Percentiles rank a stretch among this genome's conserved stretches.
Conservation (phyloP, 1,140 invertebrate species). For the Sycophila sp. region DNA sequence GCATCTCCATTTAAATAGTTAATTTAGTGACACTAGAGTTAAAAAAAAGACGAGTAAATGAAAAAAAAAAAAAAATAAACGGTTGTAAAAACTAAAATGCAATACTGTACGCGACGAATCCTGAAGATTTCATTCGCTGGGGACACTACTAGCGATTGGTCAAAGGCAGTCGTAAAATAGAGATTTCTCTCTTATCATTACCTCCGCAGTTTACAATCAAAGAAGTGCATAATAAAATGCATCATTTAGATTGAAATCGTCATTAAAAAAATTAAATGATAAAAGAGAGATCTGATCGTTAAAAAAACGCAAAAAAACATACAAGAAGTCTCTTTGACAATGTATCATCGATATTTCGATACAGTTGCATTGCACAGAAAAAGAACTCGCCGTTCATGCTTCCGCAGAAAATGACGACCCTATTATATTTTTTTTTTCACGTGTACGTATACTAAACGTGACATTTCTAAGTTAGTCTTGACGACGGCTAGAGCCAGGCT, state of each 20-base stretch:
- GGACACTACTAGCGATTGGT: not conserved
- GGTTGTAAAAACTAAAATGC: conserved; percentile 10
- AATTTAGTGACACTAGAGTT: not conserved
- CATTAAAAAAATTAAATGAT: conserved; percentile 2
- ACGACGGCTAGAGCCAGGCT: conserved; percentile 60
- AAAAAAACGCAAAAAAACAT: conserved; percentile 20
- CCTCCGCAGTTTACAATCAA: not conserved
- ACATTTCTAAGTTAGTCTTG: not conserved
- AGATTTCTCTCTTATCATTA: not conserved
- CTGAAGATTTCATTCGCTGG: not conserved
- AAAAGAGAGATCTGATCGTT: not conserved
- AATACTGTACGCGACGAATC: conserved; percentile 9
- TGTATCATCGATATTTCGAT: not conserved
- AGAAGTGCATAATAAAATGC: not conserved
- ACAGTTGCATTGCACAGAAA: not conserved
- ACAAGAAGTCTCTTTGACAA: not conserved
- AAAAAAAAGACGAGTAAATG: conserved; percentile 26
- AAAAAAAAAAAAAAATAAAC: conserved; percentile 9
- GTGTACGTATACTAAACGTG: too few species aligned
- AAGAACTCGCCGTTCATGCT: not conserved
- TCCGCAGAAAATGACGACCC: not conserved
- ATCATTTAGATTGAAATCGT: not conserved
- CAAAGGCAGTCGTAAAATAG: conserved; percentile 21
- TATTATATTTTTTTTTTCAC: conserved; percentile 24
- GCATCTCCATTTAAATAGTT: not conserved